Base-by-base conservation (phyloP, 53 echinoderm and acorn worm genomes). In the Holothuria leucospilota region DNA sequence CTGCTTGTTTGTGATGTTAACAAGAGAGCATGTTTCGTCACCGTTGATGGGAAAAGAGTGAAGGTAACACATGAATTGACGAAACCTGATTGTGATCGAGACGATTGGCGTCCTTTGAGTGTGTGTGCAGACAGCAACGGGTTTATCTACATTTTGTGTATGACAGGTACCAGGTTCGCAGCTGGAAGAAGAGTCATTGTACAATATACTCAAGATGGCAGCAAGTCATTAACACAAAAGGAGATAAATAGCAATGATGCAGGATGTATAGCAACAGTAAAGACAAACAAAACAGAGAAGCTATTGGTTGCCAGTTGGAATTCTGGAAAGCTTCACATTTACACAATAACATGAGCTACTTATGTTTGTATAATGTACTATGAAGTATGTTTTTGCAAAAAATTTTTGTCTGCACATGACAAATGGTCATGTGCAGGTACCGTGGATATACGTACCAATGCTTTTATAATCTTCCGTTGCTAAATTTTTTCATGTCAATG, bases 141-240 rank as follows among this genome's bases (percentile, higher is more conserved):
- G 12, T 78, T 78, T 20, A 21, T 78, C 59, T 78, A 28, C 49
- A 78, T 78, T 56, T 29, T 78, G 16, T 78, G 78, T 59, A 78
- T 29, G 29, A 58, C 51, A 28, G 56, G 51, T 59, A 11, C 4
- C 13, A 13, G 13, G 2, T 69, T 18, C 41, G 25, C 11, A 39
- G 24, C 41, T 21, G 10, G 8, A 13, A 39, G 25, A 41, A 15
- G 77, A n/a, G 11, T 77, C n/a, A 16, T 77, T 9, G 4, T 49
- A n/a, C 77, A 77, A 51, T 77, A 52, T 51, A 77, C 46, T 53
- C 77, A 77, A 51, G 77, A 77, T 77, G 77, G 77, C 21, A 46
- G 29, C 13, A 21, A 26, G 23, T 21, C 46, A 49, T 53, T 77
- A n/a, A 21, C 23, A 27, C 41, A 13, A n/a, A 77, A 27, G n/a